A percentile compares a stretch with the other conserved stretches of the same genome.
phyloP scores from a whole-genome alignment of 2,113 vertebrate genomes.

The Malaclemys terrapin region DNA sequence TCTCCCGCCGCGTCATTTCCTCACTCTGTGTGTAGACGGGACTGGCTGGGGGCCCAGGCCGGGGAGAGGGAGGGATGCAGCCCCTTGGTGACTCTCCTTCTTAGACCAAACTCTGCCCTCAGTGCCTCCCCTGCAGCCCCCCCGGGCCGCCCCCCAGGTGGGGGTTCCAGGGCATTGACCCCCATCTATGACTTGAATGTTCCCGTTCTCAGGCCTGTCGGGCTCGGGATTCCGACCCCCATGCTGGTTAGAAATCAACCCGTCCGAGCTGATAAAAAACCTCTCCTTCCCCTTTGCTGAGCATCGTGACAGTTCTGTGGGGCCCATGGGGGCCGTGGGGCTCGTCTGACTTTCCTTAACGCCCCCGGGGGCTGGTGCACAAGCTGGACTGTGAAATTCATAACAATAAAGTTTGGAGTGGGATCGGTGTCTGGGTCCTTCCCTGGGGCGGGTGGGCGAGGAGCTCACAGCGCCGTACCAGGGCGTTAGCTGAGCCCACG shows the following conservation, averaged over 20 bases:
- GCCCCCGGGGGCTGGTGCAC: not conserved
- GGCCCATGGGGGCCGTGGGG: not conserved
- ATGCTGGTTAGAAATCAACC: not conserved
- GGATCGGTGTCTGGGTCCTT: not conserved
- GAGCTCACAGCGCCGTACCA: too few relatives aligned
- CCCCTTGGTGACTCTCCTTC: accelerated
- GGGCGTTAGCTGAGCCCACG: not conserved
- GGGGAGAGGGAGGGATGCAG: not conserved
- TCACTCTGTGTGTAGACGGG: not conserved
- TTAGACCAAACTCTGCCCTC: not conserved
- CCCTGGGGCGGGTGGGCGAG: too few relatives aligned
- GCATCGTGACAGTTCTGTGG: not conserved
- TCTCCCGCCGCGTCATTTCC: not conserved
- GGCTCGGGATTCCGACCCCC: too few relatives aligned
- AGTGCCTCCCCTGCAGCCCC: not conserved
- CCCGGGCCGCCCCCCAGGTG: not conserved
- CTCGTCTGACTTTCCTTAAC: accelerated
- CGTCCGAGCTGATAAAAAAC: not conserved
- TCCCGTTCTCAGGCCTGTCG: not conserved
- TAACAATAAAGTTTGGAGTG: slow-evolving; percentile 63
- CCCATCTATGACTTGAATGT: not conserved
- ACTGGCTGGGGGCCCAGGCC: accelerated
- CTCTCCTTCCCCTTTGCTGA: not conserved
- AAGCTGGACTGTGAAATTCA: slow-evolving; percentile 8
- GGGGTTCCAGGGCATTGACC: not conserved